A percentile compares a stretch with the other conserved stretches of the same genome.
Conservation (phyloP, 2,797 vertebrate genomes). For the Morus bassanus region DNA sequence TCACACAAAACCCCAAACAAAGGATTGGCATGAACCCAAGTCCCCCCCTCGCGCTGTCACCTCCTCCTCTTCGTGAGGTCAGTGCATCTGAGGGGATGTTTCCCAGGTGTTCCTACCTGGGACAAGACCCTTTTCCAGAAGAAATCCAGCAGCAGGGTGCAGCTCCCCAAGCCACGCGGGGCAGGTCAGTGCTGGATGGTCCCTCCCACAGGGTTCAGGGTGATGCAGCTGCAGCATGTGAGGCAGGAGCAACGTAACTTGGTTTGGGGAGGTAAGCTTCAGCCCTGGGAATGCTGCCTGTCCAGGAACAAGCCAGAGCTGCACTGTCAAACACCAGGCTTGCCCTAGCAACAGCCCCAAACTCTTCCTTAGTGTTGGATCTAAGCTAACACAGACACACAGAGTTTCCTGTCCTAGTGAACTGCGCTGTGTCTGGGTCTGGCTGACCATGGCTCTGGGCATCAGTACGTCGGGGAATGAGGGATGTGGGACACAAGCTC, state of each 20-base stretch:
- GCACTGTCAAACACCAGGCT: rapidly evolving
- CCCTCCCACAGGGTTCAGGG: rapidly evolving
- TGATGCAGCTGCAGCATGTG: rapidly evolving
- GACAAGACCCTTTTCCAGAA: not conserved
- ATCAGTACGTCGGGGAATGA: rapidly evolving
- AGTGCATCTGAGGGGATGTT: rapidly evolving
- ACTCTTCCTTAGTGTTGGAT: not conserved
- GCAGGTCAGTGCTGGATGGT: not conserved
- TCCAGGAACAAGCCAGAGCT: not conserved
- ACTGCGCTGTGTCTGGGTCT: not conserved
- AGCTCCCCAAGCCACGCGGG: not conserved
- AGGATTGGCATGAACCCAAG: not conserved
- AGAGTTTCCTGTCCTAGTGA: not conserved
- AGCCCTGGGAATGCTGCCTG: not conserved
- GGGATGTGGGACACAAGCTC: not conserved
- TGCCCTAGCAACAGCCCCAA: not conserved
- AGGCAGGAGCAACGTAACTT: not conserved
- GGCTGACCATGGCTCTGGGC: not conserved
- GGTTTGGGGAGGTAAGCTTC: not conserved
- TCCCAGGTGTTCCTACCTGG: not conserved
- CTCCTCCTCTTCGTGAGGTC: not conserved
- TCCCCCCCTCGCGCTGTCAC: rapidly evolving
- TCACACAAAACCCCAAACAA: rapidly evolving
- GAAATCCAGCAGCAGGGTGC: not conserved
- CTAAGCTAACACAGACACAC: not conserved